Evolutionary conservation across 2,888 invertebrate genomes (phyloP).

Genomic region (Ophion ellenae): DNA sequence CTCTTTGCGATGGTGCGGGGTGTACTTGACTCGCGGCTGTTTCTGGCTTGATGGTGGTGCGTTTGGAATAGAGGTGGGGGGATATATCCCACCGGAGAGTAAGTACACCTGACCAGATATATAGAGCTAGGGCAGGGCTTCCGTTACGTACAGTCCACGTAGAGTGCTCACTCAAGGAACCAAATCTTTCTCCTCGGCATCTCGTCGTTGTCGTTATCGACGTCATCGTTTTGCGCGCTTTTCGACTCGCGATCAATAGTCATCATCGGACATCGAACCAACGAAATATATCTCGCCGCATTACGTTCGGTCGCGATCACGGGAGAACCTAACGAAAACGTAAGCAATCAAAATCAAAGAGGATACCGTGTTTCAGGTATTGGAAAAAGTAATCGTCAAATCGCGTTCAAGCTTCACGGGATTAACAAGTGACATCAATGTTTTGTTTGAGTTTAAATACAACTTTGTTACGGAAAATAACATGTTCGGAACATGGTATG

Average conservation of each 20-base stretch:
- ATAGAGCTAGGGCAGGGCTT: constrained; percentile 84
- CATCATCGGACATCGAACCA: constrained; percentile 1
- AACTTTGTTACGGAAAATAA: no score
- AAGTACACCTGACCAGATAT: constrained; percentile 83
- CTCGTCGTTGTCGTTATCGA: constrained; percentile 22
- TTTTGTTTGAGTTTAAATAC: background rate
- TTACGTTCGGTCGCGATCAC: constrained; percentile 11
- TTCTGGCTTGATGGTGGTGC: constrained; percentile 50
- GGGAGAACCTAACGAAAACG: constrained; percentile 27
- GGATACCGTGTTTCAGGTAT: background rate
- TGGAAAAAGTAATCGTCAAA: background rate
- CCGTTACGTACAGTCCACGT: constrained; percentile 83
- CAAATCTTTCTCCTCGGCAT: constrained; percentile 59
- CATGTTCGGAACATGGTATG: background rate
- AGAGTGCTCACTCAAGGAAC: constrained; percentile 78
- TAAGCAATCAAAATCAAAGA: constrained; percentile 25
- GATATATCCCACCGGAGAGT: constrained; percentile 80
- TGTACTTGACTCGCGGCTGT: constrained; percentile 28
- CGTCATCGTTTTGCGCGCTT: constrained; percentile 31
- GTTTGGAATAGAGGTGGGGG: constrained; percentile 72
- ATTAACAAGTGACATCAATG: background rate
- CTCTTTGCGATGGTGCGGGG: constrained; percentile 47
- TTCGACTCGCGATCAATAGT: constrained; percentile 24
- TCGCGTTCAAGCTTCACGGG: constrained; percentile 11
- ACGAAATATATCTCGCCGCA: constrained; percentile 3